Base-by-base conservation (phyloP, 2,888 invertebrate species). In the Gryllus longicercus region DNA sequence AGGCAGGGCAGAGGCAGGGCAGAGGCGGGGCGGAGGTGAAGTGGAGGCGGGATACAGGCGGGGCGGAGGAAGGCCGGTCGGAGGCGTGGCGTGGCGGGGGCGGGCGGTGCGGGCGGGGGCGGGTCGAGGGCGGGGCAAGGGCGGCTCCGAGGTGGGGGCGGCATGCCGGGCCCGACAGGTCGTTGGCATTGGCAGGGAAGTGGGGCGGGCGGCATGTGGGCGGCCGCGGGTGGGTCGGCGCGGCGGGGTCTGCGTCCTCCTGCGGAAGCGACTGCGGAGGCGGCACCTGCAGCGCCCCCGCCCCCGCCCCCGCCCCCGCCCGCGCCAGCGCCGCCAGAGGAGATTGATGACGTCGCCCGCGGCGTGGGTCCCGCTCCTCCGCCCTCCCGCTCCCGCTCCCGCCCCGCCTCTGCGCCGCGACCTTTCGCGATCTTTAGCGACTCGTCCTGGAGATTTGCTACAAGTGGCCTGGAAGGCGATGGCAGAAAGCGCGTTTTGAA, bases 231-330 rank as follows among this genome's bases (percentile, higher is more conserved):
- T 14, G n/a, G 63, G 10, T 16, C n/a, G 1, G 1, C 21, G 21
- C 21, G 11, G 63, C 14, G 63, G 5, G 63, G 63, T 5, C 3
- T 63, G 63, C 16, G 63, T 63, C 63, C n/a, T n/a, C 2, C n/a
- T n/a, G 11, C 63, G 63, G 51, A 63, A 63, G 63, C 63, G 63
- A 63, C 63, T 63, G 63, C 63, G n/a, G 63, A 63, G 63, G 63
- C 63, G 63, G 63, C 63, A 16, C 8, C 63, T 63, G 63, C 63
- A 63, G n/a, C 63, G 63, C 0, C 16, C 14, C 14, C 38, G 8
- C 8, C 8, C 38, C 5, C 38, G 4, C 12, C 16, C 63, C 21
- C 21, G 51, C 14, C 12, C 16, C 63, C 16, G 51, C 51, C 12
- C 51, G 51, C 16, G 11, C 51, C 51, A 4, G 4, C n/a, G 63